Base-by-base conservation (phyloP, 2,797 vertebrate genomes). In the Semaprochilodus insignis region DNA sequence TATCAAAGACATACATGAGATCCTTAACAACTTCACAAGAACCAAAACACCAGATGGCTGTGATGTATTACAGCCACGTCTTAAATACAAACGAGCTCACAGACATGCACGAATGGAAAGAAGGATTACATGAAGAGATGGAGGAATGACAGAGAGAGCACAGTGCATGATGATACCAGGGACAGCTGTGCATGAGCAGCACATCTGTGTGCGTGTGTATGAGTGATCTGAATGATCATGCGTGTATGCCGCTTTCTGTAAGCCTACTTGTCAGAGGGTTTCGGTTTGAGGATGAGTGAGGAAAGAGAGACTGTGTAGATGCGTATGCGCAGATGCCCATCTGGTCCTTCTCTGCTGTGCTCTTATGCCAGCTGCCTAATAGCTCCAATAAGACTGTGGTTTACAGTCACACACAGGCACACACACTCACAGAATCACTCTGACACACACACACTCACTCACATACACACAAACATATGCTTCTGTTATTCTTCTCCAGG, bases 381-480 rank as follows among this genome's bases (percentile, higher is more conserved):
- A 92, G 93, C 91, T 94, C 91, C 94, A 95, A 94, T 94, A 94
- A 94, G 93, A 90, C 91, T 94, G 94, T 90, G 93, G 95, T 94
- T 94, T 93, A 92, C 91, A 92, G 92, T 91, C 78, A 66, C 80
- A 76, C 82, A 75, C 48, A 88, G 81, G 87, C 88, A 87, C 88
- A 88, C 87, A 52, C 59, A 54, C 57, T 57, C 72, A 87, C 85
- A 88, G 81, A 88, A 80, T 87, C 85, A 89, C 88, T 91, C 78
- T 60, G 57, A 74, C 73, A 87, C 85, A 88, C 88, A 86, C 69
- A 69, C 70, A 69, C 65, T 74, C 74, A 87, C 84, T 87, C 87
- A 86, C 88, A 85, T 85, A 23, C 52, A 90, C 88, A 91, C 88
- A 90, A 81, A 88, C 90, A 90, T 87, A 86, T 90, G 85, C 91